Percentiles rank a stretch among this genome's conserved stretches.
These are phyloP conservation scores for Acrobeloides nanus DNA, from an alignment of 2,888 invertebrate genomes.

Conservation along the genomic window DNA sequence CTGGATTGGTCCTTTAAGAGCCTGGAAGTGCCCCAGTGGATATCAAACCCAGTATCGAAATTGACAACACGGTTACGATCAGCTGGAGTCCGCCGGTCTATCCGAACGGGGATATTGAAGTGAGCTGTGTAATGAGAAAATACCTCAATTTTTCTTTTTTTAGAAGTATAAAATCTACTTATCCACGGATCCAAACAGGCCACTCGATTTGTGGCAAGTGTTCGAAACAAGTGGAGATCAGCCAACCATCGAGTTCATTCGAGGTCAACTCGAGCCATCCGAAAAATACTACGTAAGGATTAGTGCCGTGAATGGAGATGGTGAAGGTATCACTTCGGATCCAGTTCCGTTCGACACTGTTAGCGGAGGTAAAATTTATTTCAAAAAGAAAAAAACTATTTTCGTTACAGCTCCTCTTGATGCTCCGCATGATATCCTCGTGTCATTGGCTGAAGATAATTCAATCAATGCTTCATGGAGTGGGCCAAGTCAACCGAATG, in stretches of 20 bases:
- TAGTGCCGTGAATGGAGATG: constrained; percentile 41
- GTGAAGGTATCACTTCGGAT: constrained; percentile 45
- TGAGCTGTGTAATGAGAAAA: constrained; percentile 9
- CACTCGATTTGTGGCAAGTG: constrained; percentile 47
- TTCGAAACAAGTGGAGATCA: constrained; percentile 28
- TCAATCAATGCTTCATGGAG: constrained; percentile 46
- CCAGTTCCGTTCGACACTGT: constrained; percentile 41
- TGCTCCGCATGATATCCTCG: constrained; percentile 41
- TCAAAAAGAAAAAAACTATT: constrained; percentile 2
- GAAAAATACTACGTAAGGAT: constrained; percentile 50
- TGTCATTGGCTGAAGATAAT: constrained; percentile 43
- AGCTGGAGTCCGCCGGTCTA: constrained; percentile 46
- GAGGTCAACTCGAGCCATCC: constrained; percentile 50
- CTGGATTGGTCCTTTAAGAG: constrained; percentile 25
- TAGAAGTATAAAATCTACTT: constrained; percentile 49
- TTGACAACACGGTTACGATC: constrained; percentile 49
- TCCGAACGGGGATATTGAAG: constrained; percentile 48
- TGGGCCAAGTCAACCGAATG: constrained; percentile 41
- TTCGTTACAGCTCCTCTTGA: constrained; percentile 42
- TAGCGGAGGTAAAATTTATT: constrained; percentile 29
- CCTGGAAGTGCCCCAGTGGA: constrained; percentile 48
- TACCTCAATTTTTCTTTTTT: constrained; percentile 7
- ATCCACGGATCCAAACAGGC: constrained; percentile 47
- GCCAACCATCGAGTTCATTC: constrained; percentile 35
- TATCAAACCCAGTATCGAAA: constrained; percentile 39